Conservation (phyloP, 2,888 invertebrate genomes). For the Eupelmus urozonus region DNA sequence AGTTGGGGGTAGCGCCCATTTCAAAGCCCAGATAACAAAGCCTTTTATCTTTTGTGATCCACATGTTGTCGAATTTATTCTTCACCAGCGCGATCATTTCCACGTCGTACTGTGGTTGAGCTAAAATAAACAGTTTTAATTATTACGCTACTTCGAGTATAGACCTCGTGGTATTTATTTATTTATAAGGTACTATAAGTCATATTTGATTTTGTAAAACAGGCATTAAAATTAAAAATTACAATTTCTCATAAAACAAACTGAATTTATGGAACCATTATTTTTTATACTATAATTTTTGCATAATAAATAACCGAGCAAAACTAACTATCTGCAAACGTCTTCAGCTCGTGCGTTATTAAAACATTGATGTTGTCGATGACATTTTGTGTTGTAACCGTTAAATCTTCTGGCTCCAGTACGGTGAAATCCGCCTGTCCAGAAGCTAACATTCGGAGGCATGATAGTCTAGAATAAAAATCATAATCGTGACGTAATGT, state of each 20-base stretch:
- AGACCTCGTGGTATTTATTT: no score
- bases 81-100: constrained; percentile 84
- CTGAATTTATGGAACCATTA: constrained; percentile 73
- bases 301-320: not conserved
- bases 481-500: not conserved
- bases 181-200: not conserved
- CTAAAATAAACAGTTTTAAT: constrained; percentile 32
- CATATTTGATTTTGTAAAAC: not conserved
- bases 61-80: constrained; percentile 81
- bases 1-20: constrained; percentile 84
- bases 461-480: constrained; percentile 83
- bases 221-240: no score
- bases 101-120: constrained; percentile 56
- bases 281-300: constrained; percentile 54
- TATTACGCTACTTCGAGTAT: no score
- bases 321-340: constrained; percentile 78
- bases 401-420: constrained; percentile 90
- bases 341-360: constrained; percentile 84
- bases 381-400: constrained; percentile 84
- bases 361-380: constrained; percentile 78
- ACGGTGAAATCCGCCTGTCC: constrained; percentile 91
- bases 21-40: constrained; percentile 92
- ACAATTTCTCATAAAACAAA: no score
- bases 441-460: constrained; percentile 86
- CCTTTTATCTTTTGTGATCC: constrained; percentile 83